phyloP scores from a whole-genome alignment of 2,797 vertebrate genomes.

The Rhinogobio ventralis region DNA sequence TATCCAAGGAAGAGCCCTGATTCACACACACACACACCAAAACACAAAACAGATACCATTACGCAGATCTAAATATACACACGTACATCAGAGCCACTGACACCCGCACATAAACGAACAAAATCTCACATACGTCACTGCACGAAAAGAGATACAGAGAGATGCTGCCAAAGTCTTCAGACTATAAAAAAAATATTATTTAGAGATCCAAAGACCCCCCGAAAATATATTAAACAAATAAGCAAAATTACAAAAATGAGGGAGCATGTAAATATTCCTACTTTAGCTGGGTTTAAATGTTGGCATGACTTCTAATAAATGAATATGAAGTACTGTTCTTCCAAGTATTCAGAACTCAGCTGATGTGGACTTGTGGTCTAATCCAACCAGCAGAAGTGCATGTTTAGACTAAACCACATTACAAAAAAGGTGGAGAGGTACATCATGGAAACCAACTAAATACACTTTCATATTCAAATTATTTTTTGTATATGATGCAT shows the following conservation, averaged over 20 bases:
- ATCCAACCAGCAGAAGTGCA: background rate
- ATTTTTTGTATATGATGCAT: background rate
- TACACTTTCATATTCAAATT: background rate
- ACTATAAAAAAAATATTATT: background rate
- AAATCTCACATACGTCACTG: background rate
- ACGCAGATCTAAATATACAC: constrained; percentile 41
- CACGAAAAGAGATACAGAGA: constrained; percentile 11
- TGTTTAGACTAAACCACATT: background rate
- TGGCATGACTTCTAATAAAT: constrained; percentile 11
- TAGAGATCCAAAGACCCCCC: background rate
- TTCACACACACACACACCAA: constrained; percentile 24
- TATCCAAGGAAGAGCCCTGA: constrained; percentile 22
- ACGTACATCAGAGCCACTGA: constrained; percentile 6
- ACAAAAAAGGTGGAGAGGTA: background rate
- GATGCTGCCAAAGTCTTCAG: background rate
- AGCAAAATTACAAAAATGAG: background rate
- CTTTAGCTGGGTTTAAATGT: background rate
- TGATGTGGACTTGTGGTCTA: background rate
- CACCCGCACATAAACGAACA: background rate
- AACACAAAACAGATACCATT: constrained; percentile 33
- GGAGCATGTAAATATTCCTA: background rate
- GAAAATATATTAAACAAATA: background rate
- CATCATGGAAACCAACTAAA: background rate
- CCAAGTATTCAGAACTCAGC: background rate
- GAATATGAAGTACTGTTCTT: background rate